phyloP scores from a whole-genome alignment of 2,888 invertebrate genomes.

The Cosmorhoe ocellata region DNA sequence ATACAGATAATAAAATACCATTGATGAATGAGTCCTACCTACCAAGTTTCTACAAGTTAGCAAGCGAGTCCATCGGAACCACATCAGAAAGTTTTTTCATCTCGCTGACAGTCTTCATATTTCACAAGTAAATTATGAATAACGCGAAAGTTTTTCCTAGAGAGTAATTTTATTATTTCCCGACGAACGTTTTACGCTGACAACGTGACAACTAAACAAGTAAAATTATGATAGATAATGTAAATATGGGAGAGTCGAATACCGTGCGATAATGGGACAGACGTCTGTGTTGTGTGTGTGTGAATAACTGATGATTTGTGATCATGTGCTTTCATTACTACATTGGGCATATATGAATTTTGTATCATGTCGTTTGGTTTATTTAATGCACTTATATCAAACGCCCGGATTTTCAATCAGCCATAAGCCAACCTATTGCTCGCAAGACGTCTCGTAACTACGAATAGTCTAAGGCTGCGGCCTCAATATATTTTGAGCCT shows the following conservation, averaged over 20 bases:
- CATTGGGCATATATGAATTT: too few relatives aligned
- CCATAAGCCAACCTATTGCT: constrained; percentile 13
- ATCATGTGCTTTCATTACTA: too few relatives aligned
- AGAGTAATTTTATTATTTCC: constrained; percentile 6
- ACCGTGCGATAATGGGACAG: too few relatives aligned
- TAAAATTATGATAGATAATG: not conserved
- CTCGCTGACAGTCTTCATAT: constrained; percentile 8
- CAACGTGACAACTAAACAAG: not conserved
- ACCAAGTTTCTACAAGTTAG: too few relatives aligned
- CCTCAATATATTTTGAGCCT: constrained; percentile 44
- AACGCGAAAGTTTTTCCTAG: not conserved
- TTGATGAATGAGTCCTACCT: too few relatives aligned
- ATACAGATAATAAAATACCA: too few relatives aligned
- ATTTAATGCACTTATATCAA: too few relatives aligned
- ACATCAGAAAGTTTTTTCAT: constrained; percentile 20
- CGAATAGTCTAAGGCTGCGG: constrained; percentile 21
- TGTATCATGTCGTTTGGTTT: too few relatives aligned
- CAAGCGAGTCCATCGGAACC: constrained; percentile 13
- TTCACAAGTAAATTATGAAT: constrained; percentile 10
- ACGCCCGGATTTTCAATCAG: constrained; percentile 2
- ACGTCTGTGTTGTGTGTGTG: too few relatives aligned
- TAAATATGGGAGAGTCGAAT: too few relatives aligned
- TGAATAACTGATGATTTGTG: too few relatives aligned
- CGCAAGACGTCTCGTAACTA: not conserved
- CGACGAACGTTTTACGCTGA: not conserved